Percentiles rank a stretch among this genome's conserved stretches.
Evolutionary conservation across 2,797 vertebrate genomes (phyloP).

Genomic region (Moxostoma hubbsi): DNA sequence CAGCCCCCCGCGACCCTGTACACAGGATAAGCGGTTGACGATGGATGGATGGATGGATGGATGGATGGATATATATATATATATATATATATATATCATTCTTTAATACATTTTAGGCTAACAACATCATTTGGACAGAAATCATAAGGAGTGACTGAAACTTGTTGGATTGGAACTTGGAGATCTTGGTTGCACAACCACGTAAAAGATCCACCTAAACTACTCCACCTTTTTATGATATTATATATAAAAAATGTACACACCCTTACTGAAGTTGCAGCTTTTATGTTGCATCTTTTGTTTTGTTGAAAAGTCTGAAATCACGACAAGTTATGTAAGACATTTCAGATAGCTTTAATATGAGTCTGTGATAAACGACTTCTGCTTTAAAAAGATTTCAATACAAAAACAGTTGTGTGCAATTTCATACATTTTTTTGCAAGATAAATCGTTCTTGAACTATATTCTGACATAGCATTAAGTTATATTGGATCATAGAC

Average conservation of each 20-base stretch:
- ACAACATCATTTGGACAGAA: neutral
- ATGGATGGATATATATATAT: too few species aligned
- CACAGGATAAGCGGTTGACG: too few species aligned
- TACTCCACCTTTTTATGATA: neutral
- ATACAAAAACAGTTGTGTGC: neutral
- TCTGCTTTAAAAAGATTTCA: neutral
- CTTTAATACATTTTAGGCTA: neutral
- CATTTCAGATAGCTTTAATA: neutral
- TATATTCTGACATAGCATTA: neutral
- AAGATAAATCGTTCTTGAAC: neutral
- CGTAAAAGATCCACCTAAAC: constrained; percentile 22
- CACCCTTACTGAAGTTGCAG: neutral
- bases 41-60: too few species aligned
- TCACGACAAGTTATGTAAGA: neutral
- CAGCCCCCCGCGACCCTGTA: too few species aligned
- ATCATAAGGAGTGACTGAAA: constrained; percentile 8
- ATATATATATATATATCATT: too few species aligned
- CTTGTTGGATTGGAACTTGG: neutral
- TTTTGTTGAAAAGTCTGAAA: constrained; percentile 6
- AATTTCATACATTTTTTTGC: neutral
- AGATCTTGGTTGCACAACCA: neutral
- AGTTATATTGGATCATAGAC: neutral
- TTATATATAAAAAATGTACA: neutral
- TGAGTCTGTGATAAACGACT: neutral
- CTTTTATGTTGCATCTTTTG: neutral